Base-by-base conservation (phyloP, 2,113 vertebrate species). In the Verasper variegatus region DNA sequence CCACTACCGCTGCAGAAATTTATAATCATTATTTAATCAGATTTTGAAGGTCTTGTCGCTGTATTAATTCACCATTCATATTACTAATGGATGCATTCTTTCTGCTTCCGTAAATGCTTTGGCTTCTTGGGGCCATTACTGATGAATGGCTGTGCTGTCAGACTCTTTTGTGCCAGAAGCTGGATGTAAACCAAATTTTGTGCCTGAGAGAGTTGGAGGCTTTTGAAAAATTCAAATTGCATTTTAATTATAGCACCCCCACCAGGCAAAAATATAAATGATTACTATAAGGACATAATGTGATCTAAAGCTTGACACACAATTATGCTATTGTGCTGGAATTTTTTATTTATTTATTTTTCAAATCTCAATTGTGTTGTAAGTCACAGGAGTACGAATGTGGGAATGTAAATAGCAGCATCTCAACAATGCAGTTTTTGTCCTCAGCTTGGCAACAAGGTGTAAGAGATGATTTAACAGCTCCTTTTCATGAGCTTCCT, bases 231-330 rank as follows among this genome's bases (percentile, higher is more conserved):
- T 78, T 90, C 21, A 52, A 86, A 89, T 80, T 74, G 68, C 60
- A 78, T 82, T 88, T 89, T 88, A 83, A 90, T 82, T 74, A 79
- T 80, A 76, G 70, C 52, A 63, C 73, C 76, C 80, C 82, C 80
- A 89, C 68, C 27, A 80, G 84, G 73, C 83, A 71, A 84, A 51
- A 86, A 82, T 74, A 65, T 58, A 68, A 89, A 79, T 67, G 67
- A 78, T 81, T 85, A 82, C 76, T 81, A 62, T 73, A 63, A 78
- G 73, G 76, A 74, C 49, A 15, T 81, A 82, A 87, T 78, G 51
- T 68, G 75, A 84, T 86, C 86, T 78, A 78, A 81, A 74, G 81
- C 72, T 66, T 69, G 66, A 77, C 80, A 65, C 60, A 78, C 52
- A 86, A 80, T 86, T 69, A 68, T 65, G 8, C 61, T 52, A 62